Evolutionary conservation across 1,140 invertebrate genomes (phyloP).

Genomic region (Pachypsylla venusta): DNA sequence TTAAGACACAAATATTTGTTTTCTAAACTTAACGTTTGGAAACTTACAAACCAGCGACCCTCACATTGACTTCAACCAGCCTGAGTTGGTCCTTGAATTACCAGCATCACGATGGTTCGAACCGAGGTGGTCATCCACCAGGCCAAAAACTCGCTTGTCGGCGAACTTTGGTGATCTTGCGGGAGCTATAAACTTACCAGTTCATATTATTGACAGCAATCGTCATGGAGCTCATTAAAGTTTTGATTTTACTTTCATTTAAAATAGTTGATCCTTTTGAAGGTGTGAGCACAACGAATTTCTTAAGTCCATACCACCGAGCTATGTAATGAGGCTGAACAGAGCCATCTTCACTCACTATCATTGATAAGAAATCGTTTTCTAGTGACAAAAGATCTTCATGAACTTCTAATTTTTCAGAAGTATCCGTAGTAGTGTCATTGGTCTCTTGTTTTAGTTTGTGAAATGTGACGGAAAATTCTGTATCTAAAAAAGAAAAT

Average conservation of each 20-base stretch:
- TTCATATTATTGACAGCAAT: conserved; percentile 69
- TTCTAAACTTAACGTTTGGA: too few relatives aligned
- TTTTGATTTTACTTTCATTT: conserved; percentile 65
- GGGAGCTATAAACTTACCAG: conserved; percentile 39
- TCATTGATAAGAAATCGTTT: conserved; percentile 46
- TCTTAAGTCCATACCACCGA: conserved; percentile 62
- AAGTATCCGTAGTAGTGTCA: neutral
- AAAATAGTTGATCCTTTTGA: conserved; percentile 39
- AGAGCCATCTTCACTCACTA: conserved; percentile 36
- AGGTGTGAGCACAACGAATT: conserved; percentile 66
- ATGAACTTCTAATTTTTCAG: conserved; percentile 31
- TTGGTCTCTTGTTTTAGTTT: neutral
- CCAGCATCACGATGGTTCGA: too few relatives aligned
- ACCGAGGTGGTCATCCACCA: too few relatives aligned
- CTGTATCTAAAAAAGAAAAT: conserved; percentile 25
- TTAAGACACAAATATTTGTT: too few relatives aligned
- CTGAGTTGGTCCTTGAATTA: too few relatives aligned
- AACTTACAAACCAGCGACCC: too few relatives aligned
- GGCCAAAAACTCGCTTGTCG: too few relatives aligned
- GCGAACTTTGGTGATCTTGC: too few relatives aligned
- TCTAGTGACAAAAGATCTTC: conserved; percentile 43
- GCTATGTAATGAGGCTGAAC: conserved; percentile 40
- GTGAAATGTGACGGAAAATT: neutral
- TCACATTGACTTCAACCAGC: too few relatives aligned
- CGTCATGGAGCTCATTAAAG: conserved; percentile 66